Evolutionary conservation across 1,140 invertebrate genomes (phyloP).

Genomic region (Triops cancriformis): DNA sequence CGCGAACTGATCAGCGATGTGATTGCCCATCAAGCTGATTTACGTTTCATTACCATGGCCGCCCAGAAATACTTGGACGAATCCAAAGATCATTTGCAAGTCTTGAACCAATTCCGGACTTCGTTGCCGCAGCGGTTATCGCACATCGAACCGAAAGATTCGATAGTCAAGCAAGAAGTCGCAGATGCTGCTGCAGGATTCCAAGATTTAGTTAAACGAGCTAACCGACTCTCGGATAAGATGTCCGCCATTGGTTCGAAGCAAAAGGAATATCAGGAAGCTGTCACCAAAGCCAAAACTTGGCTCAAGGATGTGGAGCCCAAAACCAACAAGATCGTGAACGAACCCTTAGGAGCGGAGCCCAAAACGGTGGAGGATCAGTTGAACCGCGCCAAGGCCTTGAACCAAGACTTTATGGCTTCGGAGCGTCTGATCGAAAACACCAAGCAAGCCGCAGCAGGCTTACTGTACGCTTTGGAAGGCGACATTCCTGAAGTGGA

Average conservation of each 20-base stretch:
- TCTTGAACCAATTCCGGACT: slow-evolving; percentile 76
- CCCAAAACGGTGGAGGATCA: slow-evolving; percentile 80
- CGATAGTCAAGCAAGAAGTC: slow-evolving; percentile 58
- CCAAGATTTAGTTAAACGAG: slow-evolving; percentile 52
- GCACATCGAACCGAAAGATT: slow-evolving; percentile 65
- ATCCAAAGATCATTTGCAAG: slow-evolving; percentile 73
- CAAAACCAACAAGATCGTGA: slow-evolving; percentile 52
- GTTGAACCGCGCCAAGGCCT: slow-evolving; percentile 66
- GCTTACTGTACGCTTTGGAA: slow-evolving; percentile 63
- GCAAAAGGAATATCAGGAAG: slow-evolving; percentile 72
- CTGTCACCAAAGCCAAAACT: slow-evolving; percentile 65
- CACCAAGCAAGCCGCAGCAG: slow-evolving; percentile 57
- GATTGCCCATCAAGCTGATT: slow-evolving; percentile 86
- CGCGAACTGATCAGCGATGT: slow-evolving; percentile 87
- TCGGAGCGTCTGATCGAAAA: slow-evolving; percentile 77
- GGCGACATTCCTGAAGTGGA: slow-evolving; percentile 70
- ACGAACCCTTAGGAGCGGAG: slow-evolving; percentile 58
- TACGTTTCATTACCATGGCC: slow-evolving; percentile 87
- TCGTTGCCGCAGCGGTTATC: slow-evolving; percentile 65
- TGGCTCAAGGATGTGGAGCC: slow-evolving; percentile 79
- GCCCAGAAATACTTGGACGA: slow-evolving; percentile 91
- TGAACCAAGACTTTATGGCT: slow-evolving; percentile 77
- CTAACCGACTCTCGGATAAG: slow-evolving; percentile 70
- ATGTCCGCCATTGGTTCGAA: slow-evolving; percentile 65
- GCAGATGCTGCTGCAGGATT: slow-evolving; percentile 47